Evolutionary conservation across 1,140 invertebrate genomes (phyloP).

Genomic region (Elymnias hypermnestra): DNA sequence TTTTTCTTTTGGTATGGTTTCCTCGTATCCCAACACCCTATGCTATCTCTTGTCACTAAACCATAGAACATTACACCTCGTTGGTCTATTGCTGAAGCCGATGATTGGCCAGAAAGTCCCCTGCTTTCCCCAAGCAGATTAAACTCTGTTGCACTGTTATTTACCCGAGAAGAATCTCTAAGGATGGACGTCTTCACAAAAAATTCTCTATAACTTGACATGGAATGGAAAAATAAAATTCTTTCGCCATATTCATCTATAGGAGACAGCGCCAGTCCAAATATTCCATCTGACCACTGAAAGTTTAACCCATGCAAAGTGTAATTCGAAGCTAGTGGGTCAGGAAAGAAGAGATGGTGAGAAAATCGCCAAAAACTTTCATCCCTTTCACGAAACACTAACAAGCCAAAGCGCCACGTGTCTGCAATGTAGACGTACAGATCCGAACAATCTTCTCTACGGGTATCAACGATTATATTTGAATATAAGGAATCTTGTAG

Average conservation of each 20-base stretch:
- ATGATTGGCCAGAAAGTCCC: slow-evolving; percentile 81
- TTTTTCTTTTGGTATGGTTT: slow-evolving; percentile 82
- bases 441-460: slow-evolving; percentile 79
- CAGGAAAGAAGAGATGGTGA: slow-evolving; percentile 86
- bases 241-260: slow-evolving; percentile 76
- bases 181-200: slow-evolving; percentile 81
- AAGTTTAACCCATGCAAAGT: slow-evolving; percentile 84
- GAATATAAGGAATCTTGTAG: slow-evolving; percentile 84
- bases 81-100: slow-evolving; percentile 82
- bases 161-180: slow-evolving; percentile 76
- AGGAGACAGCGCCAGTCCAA: slow-evolving; percentile 84
- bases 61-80: slow-evolving; percentile 87
- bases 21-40: slow-evolving; percentile 87
- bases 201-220: slow-evolving; percentile 88
- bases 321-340: slow-evolving; percentile 83
- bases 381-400: slow-evolving; percentile 82
- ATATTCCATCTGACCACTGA: slow-evolving; percentile 89
- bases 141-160: slow-evolving; percentile 77
- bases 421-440: slow-evolving; percentile 84
- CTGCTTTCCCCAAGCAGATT: slow-evolving; percentile 79
- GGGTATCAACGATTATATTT: slow-evolving; percentile 84
- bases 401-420: slow-evolving; percentile 85
- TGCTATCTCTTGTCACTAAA: slow-evolving; percentile 82
- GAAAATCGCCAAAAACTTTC: slow-evolving; percentile 83
- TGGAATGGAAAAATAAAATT: slow-evolving; percentile 85